Conservation (phyloP, 2,113 vertebrate genomes). For the Lampris megalopsis region DNA sequence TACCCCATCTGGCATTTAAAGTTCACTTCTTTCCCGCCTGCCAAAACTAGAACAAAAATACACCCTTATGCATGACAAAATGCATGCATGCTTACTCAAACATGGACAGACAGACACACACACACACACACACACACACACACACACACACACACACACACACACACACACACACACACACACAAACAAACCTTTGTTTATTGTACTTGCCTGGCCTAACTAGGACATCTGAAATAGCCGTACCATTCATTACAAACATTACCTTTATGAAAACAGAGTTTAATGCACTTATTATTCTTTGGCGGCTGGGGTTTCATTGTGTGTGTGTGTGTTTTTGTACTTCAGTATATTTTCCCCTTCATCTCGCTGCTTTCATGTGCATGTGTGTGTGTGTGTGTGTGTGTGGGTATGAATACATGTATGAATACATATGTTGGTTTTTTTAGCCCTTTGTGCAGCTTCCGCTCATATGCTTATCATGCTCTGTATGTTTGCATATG, state of each 20-base stretch:
- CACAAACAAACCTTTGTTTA: conserved; percentile 40
- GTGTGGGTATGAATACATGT: background rate
- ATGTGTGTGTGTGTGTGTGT: background rate
- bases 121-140: background rate
- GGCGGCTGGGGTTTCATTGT: conserved; percentile 53
- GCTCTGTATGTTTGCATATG: conserved; percentile 1
- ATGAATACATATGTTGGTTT: background rate
- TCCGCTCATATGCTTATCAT: background rate
- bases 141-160: conserved; percentile 24
- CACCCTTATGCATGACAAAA: too few species aligned
- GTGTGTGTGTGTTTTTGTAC: conserved; percentile 3
- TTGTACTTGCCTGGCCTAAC: conserved; percentile 57
- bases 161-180: conserved; percentile 12
- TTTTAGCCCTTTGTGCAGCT: background rate
- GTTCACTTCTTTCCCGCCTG: conserved; percentile 67
- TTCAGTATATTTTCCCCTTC: background rate
- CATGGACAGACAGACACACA: background rate
- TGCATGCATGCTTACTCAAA: background rate
- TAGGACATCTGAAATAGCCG: conserved; percentile 64
- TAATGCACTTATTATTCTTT: conserved; percentile 58
- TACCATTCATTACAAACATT: conserved; percentile 68
- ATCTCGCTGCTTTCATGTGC: background rate
- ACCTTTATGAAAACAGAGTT: conserved; percentile 59
- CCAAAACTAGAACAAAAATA: conserved; percentile 53
- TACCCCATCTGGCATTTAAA: conserved; percentile 76